phyloP scores from a whole-genome alignment of 2,888 invertebrate species.

The Diarsia brunnea region DNA sequence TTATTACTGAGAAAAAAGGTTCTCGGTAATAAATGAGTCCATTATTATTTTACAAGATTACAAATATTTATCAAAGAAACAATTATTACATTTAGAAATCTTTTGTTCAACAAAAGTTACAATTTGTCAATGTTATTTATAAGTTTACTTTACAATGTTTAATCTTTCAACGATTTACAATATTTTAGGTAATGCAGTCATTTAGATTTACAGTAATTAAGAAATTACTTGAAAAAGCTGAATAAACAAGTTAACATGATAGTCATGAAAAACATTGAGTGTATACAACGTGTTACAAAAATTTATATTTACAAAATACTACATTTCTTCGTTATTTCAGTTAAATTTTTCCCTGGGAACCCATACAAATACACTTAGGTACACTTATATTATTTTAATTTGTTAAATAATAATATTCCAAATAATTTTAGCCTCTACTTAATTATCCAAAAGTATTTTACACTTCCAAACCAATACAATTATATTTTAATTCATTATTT shows the following conservation, averaged over 20 bases:
- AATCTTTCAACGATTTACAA: background rate
- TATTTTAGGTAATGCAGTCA: too few relatives aligned
- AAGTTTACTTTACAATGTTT: background rate
- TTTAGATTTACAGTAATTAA: background rate
- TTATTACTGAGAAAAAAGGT: conserved; percentile 1
- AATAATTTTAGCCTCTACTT: conserved; percentile 66
- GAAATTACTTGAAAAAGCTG: background rate
- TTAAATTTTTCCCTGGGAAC: conserved; percentile 57
- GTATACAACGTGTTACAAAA: background rate
- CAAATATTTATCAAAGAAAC: background rate
- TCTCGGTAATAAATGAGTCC: conserved; percentile 1
- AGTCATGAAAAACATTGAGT: background rate
- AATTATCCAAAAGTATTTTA: conserved; percentile 60
- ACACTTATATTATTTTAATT: conserved; percentile 39
- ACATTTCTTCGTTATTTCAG: conserved; percentile 19
- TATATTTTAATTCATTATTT: conserved; percentile 11
- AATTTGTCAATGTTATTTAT: background rate
- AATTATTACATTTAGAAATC: background rate
- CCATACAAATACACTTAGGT: conserved; percentile 24
- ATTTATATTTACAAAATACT: conserved; percentile 6
- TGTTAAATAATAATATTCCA: conserved; percentile 45
- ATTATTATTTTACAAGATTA: conserved; percentile 2
- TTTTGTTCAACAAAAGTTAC: conserved; percentile 8
- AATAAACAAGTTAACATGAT: background rate
- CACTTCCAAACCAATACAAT: conserved; percentile 44